A percentile compares a stretch with the other conserved stretches of the same genome.
Conservation (phyloP, 1,140 invertebrate genomes). For the Lamellibrachia luymesi region DNA sequence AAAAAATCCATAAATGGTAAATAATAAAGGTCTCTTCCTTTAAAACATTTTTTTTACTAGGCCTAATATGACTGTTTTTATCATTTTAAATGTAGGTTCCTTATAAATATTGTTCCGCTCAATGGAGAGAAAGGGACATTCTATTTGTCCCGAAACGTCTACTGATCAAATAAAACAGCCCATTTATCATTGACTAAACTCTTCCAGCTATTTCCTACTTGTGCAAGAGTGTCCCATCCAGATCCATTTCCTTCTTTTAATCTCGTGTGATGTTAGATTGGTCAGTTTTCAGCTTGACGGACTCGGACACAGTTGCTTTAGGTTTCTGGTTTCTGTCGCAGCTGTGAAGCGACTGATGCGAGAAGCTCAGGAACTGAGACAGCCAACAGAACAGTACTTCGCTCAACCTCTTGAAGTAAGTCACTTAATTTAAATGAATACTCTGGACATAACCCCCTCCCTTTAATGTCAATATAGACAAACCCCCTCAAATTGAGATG, state of each 20-base stretch:
- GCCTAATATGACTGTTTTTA: background rate
- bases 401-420: slow-evolving; percentile 80
- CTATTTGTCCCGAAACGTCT: background rate
- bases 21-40: background rate
- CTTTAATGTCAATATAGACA: background rate
- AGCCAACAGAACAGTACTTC: slow-evolving; percentile 86
- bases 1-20: too few species aligned
- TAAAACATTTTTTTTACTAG: background rate
- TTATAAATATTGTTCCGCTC: background rate
- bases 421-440: slow-evolving; percentile 3
- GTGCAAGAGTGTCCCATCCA: background rate
- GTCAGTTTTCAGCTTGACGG: too few species aligned
- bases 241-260: too few species aligned
- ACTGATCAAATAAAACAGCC: background rate
- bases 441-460: background rate
- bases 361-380: slow-evolving; percentile 82
- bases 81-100: background rate
- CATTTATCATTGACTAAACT: background rate
- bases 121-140: background rate
- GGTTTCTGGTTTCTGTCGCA: slow-evolving; percentile 30
- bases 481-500: background rate
- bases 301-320: too few species aligned
- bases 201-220: background rate
- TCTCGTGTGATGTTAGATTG: too few species aligned
- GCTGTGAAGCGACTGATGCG: slow-evolving; percentile 90